These are phyloP conservation scores for Pristionchus japonicus DNA, from an alignment of 2,888 invertebrate species.

Conservation along the genomic window DNA sequence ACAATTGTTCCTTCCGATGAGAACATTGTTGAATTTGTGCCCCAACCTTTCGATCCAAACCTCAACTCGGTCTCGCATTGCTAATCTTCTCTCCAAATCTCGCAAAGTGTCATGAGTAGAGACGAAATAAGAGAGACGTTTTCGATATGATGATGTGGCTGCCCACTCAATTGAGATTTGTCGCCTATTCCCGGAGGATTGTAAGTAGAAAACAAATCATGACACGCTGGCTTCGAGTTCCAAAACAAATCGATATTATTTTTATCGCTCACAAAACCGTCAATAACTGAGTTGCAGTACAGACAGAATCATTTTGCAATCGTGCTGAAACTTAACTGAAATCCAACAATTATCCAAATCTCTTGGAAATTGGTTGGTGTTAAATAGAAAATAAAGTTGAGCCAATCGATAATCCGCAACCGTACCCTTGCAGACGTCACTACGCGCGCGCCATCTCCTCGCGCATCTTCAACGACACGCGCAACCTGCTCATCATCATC, in stretches of 20 bases:
- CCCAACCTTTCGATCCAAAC: background rate
- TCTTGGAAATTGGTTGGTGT: too few species aligned
- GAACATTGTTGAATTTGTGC: too few species aligned
- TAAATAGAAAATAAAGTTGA: too few species aligned
- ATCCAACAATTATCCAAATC: too few species aligned
- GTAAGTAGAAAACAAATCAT: background rate
- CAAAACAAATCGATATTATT: constrained; percentile 11
- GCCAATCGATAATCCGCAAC: background rate
- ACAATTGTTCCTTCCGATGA: too few species aligned
- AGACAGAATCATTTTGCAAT: too few species aligned
- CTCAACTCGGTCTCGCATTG: background rate
- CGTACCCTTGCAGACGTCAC: constrained; percentile 56
- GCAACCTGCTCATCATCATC: constrained; percentile 70
- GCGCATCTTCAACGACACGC: constrained; percentile 70
- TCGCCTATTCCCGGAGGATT: background rate
- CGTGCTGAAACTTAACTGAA: too few species aligned
- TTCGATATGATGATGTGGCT: background rate
- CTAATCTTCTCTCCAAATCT: background rate
- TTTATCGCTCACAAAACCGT: too few species aligned
- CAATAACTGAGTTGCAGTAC: too few species aligned
- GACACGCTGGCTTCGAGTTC: background rate
- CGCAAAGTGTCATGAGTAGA: background rate
- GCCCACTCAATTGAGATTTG: constrained; percentile 2
- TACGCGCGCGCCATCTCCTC: constrained; percentile 65
- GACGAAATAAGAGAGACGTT: background rate